Percentiles rank a stretch among this genome's conserved stretches.
Evolutionary conservation across 2,113 vertebrate genomes (phyloP).

Genomic region (Oncorhynchus gorbuscha): DNA sequence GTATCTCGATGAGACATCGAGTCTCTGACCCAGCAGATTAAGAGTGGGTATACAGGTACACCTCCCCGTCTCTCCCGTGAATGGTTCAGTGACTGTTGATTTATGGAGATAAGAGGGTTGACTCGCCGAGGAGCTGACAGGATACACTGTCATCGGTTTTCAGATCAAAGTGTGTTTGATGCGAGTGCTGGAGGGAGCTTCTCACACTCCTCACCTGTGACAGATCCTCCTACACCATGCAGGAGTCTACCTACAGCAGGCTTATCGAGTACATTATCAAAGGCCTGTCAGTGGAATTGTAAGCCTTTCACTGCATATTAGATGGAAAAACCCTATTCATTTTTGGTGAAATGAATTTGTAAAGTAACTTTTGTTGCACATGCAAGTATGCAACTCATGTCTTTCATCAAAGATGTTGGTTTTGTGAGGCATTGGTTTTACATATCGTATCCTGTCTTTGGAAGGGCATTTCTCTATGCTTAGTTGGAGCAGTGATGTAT

Average conservation of each 20-base stretch:
- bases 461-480: too few species aligned
- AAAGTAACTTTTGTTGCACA: not conserved
- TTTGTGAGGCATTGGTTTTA: too few species aligned
- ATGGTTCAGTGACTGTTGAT: slow-evolving; percentile 5
- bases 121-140: slow-evolving; percentile 1
- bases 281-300: not conserved
- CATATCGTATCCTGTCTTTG: too few species aligned
- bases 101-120: not conserved
- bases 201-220: slow-evolving; percentile 1
- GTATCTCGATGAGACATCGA: too few species aligned
- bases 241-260: not conserved
- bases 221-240: not conserved
- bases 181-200: not conserved
- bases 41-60: too few species aligned
- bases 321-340: not conserved
- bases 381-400: not conserved
- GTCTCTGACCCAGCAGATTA: too few species aligned
- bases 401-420: not conserved
- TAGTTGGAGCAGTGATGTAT: too few species aligned
- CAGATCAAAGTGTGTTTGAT: slow-evolving; percentile 2
- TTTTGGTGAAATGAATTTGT: not conserved
- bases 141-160: not conserved
- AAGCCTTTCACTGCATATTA: not conserved
- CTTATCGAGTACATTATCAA: not conserved
- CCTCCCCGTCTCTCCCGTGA: not conserved